Conservation (phyloP, 2,888 invertebrate genomes). For the Sphaerophoria rueppellii region DNA sequence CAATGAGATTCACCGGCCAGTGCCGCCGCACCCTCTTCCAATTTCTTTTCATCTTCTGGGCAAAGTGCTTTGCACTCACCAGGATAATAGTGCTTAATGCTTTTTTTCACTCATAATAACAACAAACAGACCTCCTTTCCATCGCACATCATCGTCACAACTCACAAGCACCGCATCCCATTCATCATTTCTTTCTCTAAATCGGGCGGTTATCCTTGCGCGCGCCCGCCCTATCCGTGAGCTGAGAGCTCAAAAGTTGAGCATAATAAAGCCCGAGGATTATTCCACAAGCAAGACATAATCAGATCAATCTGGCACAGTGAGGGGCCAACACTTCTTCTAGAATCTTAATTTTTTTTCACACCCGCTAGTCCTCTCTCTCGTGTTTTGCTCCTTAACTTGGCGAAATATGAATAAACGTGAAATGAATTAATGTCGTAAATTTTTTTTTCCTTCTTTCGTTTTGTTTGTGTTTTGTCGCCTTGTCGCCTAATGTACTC, state of each 20-base stretch:
- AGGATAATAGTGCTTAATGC: constrained; percentile 62
- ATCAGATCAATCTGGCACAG: constrained; percentile 59
- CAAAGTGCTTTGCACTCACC: constrained; percentile 63
- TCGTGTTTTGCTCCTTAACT: not conserved
- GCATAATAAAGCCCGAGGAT: constrained; percentile 40
- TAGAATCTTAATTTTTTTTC: not conserved
- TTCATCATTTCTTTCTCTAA: constrained; percentile 15
- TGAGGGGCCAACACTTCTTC: constrained; percentile 17
- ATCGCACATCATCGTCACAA: not conserved
- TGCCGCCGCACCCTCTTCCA: not conserved
- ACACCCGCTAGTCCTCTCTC: not conserved
- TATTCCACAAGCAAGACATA: constrained; percentile 47
- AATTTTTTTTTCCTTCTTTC: not conserved
- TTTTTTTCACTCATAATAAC: constrained; percentile 41
- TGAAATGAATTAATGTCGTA: constrained; percentile 48
- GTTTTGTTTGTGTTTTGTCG: constrained; percentile 32
- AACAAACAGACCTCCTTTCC: constrained; percentile 37
- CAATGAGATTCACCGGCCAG: no score
- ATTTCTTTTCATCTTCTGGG: constrained; percentile 16
- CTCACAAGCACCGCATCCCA: constrained; percentile 3
- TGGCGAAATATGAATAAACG: constrained; percentile 43
- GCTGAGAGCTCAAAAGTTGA: constrained; percentile 16
- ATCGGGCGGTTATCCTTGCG: not conserved
- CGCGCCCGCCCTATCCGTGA: not conserved
- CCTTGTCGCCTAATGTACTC: constrained; percentile 46